Evolutionary conservation across 2,888 invertebrate species (phyloP), one percentile per base, ranked within the genome.

Genomic region (Polydrusus cervinus): DNA sequence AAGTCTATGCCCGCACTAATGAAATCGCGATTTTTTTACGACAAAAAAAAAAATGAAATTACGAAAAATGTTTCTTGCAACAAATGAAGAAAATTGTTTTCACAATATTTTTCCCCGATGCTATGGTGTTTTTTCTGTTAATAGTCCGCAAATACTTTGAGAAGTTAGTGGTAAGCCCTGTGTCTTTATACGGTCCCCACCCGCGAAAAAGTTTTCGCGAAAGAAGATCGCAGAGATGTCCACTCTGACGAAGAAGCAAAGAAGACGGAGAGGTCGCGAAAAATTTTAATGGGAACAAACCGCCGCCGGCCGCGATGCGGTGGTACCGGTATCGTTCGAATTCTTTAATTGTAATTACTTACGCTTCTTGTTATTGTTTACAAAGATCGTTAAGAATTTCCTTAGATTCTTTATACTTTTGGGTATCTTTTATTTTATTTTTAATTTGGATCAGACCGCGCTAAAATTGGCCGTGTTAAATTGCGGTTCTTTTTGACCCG

Each of bases 231-330:
- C 62, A 61, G 60, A 64, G 74, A 69, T 69, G 69, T 64, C 67
- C 62, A 68, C 74, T 45, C 69, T 74, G 68, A 64, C 68, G 55
- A 71, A 71, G 71, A 71, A 55, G 43, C 64, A 64, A 45, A 55
- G 71, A 64, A 64, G 64, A 64, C 14, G 71, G 20, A 47, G 73
- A 73, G 67, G 67, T 69, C 74, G 74, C 74, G 69, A 74, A 74
- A 74, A 71, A 74, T 55, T 69, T 74, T 68, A 69, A 69, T 74
- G 62, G 55, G 68, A 68, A 68, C 67, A 73, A n/a, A n/a, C n/a
- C 73, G 72, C 71, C 65, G 71, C 55, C 71, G 65, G 43, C 64
- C n/a, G 55, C 47, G 34, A 14, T 34, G 30, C 43, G 64, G 57
- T 25, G 57, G 71, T 64, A 71, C 71, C 71, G 55, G 71, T 71